A percentile compares a stretch with the other conserved stretches of the same genome.
phyloP scores from a whole-genome alignment of 2,797 vertebrate genomes.

The Lutjanus campechanus region DNA sequence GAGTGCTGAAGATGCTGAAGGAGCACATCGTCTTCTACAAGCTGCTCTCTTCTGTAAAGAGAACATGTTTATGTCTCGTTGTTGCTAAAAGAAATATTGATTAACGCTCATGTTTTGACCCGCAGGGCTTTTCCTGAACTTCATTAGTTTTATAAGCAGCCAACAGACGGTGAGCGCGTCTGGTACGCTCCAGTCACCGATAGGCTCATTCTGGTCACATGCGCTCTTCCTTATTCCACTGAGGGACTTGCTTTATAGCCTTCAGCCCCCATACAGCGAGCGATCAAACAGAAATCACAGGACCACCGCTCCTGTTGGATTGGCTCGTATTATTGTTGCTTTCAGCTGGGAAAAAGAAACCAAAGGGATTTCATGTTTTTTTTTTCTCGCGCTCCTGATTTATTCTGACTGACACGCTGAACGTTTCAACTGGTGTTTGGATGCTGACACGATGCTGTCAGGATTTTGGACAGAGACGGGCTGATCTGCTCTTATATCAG shows the following conservation, averaged over 20 bases:
- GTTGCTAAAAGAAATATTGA: constrained; percentile 12
- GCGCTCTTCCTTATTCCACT: constrained; percentile 80
- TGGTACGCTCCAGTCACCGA: constrained; percentile 81
- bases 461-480: constrained; percentile 51
- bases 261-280: constrained; percentile 66
- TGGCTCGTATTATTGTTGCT: constrained; percentile 32
- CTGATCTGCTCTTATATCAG: constrained; percentile 41
- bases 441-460: constrained; percentile 62
- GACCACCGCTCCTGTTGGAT: constrained; percentile 53
- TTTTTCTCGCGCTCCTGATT: constrained; percentile 5
- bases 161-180: constrained; percentile 58
- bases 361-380: not conserved
- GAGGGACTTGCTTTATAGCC: constrained; percentile 70
- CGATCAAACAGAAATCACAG: constrained; percentile 71
- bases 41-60: not conserved
- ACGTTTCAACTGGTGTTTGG: constrained; percentile 78
- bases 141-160: constrained; percentile 46
- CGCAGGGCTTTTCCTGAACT: constrained; percentile 44
- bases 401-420: constrained; percentile 16
- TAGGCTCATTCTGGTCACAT: constrained; percentile 86
- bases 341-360: not conserved
- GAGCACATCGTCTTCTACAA: not conserved
- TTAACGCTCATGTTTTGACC: constrained; percentile 18
- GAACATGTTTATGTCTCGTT: not conserved
- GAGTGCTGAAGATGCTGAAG: not conserved